A percentile compares a stretch with the other conserved stretches of the same genome.
Conservation (phyloP, 2,113 vertebrate species). For the Crocuta crocuta region DNA sequence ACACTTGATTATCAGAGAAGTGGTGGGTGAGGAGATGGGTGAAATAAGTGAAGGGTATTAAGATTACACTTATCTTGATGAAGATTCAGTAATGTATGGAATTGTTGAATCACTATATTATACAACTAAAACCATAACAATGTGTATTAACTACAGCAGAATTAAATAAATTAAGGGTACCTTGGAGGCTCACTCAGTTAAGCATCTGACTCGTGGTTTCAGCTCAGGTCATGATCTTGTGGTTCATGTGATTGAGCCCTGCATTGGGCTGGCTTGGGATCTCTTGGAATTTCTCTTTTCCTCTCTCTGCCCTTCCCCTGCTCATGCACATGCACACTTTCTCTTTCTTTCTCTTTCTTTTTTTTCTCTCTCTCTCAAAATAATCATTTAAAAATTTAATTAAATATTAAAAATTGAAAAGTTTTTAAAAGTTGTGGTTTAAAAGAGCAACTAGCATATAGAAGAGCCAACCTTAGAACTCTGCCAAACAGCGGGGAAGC, state of each 20-base stretch:
- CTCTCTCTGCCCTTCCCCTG: too few species aligned
- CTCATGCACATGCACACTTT: too few species aligned
- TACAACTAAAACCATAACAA: background rate
- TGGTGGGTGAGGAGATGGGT: background rate
- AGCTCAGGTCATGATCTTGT: too few species aligned
- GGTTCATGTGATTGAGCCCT: too few species aligned
- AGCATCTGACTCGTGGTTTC: too few species aligned
- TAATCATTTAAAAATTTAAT: too few species aligned
- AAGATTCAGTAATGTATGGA: background rate
- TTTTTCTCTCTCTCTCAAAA: too few species aligned
- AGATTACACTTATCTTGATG: background rate
- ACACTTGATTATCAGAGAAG: background rate
- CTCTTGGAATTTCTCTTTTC: too few species aligned
- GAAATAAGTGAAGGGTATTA: background rate
- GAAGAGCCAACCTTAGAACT: background rate
- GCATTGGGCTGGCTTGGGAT: too few species aligned
- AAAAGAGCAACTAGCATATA: background rate
- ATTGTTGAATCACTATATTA: background rate
- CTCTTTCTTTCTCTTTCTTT: too few species aligned
- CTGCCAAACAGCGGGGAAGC: background rate
- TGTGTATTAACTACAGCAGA: background rate
- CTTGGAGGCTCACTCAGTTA: too few species aligned
- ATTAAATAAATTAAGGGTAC: background rate
- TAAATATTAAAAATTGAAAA: background rate
- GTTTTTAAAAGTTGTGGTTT: background rate